Base-by-base conservation (phyloP, 2,888 invertebrate genomes). In the Drosophila helvetica region DNA sequence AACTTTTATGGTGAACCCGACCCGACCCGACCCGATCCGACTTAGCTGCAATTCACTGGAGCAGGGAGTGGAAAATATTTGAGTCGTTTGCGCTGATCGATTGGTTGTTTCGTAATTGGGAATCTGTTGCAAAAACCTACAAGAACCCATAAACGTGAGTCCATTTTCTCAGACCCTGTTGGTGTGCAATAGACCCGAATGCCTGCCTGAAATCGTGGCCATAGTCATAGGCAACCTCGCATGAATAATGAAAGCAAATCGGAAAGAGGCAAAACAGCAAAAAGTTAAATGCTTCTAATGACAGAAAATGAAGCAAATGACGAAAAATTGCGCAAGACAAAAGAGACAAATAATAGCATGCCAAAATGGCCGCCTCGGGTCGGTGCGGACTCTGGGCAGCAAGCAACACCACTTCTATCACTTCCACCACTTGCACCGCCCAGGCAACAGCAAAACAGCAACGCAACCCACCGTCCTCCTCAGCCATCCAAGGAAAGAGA, bases 261-360 rank as follows among this genome's bases (percentile, higher is more conserved):
- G 84, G 68, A 83, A 82, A 87, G 79, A 53, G 77, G 83, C 88
- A 89, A 78, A 86, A 86, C 47, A 74, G 84, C 88, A 85, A 83
- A 79, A 88, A 89, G 85, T 89, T 85, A 89, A 85, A 88, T 88
- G 80, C 85, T 88, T 89, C 88, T 89, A 85, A 85, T 89, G 84
- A 75, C 86, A 82, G 60, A 83, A 89, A 85, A 88, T 89, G 86
- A 83, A 73, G 75, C 74, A 88, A 85, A 86, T 88, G 80, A 80
- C 89, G 88, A 82, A 85, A 79, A 89, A 88, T 78, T 71, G 86
- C 66, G 76, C 80, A 79, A 87, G 89, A 89, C 89, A 85, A 88
- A 76, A 74, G 88, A 86, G 83, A 88, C 85, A 88, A 88, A 86
- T 82, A 85, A 82, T 86, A 83, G 75, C 71, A 75, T 61, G 68